Base-by-base conservation (phyloP, 2,888 invertebrate species). In the Brachylomia viminalis region DNA sequence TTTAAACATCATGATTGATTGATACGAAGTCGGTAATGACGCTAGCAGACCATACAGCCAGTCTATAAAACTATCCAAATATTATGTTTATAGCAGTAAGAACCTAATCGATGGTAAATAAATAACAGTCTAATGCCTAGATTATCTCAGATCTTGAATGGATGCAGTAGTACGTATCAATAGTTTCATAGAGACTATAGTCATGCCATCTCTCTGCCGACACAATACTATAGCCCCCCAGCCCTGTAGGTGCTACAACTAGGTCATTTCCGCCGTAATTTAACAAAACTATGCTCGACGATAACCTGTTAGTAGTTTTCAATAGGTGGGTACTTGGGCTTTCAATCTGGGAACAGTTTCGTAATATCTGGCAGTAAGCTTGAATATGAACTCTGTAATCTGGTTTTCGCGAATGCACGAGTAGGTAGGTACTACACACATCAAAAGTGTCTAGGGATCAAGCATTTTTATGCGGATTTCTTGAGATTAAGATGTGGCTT, bases 231-330 rank as follows among this genome's bases (percentile, higher is more conserved):
- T 66, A 52, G 3, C 38, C 15, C 30, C 23, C n/a, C 17, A 33
- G 6, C 23, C n/a, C 17, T 45, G 6, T n/a, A 52, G 17, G 45
- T 67, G 45, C 58, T 42, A 17, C 52, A 58, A 59, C 62, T 62
- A 27, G 66, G 72, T 77, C 42, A 77, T 59, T 73, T 71, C 27
- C 54, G 62, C 30, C 70, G 67, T 67, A 42, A 56, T 59, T 33
- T 58, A 52, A 65, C 42, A 45, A 45, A 66, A 65, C 59, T 65
- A 6, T 69, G 23, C 30, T 17, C 45, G 52, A 64, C 58, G 33
- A 73, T 68, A 79, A 52, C 58, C 45, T 64, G 33, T 38, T 58
- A 15, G 67, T 27, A 80, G 56, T 72, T 81, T 81, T 71, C 62
- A 54, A 74, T 58, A 13, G 62, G 20, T 42, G 38, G 38, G 38